Conservation (phyloP, 37 sponge, comb jelly and placozoan genomes). For the Agelas oroides region DNA sequence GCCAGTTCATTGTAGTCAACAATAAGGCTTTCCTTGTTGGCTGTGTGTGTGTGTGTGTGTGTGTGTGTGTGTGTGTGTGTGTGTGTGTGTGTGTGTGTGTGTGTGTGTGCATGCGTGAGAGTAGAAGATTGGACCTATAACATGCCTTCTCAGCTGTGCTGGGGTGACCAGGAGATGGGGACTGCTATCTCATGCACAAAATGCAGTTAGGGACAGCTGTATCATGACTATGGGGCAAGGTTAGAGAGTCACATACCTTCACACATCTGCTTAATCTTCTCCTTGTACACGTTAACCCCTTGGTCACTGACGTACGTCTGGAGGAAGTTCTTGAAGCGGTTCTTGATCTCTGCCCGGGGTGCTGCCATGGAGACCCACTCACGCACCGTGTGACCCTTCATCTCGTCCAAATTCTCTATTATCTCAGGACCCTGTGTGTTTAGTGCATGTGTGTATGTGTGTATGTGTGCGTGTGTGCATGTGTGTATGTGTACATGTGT, state of each 20-base stretch:
- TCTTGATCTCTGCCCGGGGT: constrained; percentile 96
- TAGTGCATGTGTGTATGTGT: neutral
- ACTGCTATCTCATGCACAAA: too few species aligned
- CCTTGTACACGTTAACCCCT: constrained; percentile 86
- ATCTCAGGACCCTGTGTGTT: constrained; percentile 74
- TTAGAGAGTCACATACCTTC: too few species aligned
- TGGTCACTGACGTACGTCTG: constrained; percentile 86
- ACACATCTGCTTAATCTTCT: constrained; percentile 97
- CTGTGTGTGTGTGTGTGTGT: constrained; percentile 53
- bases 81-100: constrained; percentile 34
- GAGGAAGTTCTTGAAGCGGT: constrained; percentile 93
- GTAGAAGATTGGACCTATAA: too few species aligned
- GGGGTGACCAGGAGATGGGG: too few species aligned
- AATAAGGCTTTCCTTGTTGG: constrained; percentile 92
- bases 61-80: constrained; percentile 43
- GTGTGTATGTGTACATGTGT: constrained; percentile 4
- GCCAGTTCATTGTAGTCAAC: constrained; percentile 95
- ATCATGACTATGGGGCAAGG: too few species aligned
- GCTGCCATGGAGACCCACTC: constrained; percentile 99
- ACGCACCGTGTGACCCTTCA: constrained; percentile 94
- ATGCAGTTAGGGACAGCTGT: too few species aligned
- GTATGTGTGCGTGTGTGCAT: constrained; percentile 3
- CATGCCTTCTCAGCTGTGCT: too few species aligned
- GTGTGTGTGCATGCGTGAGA: neutral
- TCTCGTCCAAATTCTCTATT: constrained; percentile 97